These are phyloP conservation scores for Hyphantria cunea DNA, from an alignment of 1,140 invertebrate genomes.

Conservation along the genomic window DNA sequence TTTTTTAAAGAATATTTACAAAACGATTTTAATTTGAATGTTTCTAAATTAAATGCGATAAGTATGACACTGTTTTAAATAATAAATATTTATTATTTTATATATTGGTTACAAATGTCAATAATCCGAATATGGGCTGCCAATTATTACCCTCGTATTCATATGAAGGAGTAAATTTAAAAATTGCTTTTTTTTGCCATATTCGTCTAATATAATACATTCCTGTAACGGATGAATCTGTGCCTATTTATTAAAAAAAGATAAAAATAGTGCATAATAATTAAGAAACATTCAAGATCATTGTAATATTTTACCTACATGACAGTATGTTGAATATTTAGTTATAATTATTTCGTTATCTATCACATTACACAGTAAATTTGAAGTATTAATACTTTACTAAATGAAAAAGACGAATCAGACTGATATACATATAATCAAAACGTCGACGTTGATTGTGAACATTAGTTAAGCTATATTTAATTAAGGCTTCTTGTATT, in stretches of 20 bases:
- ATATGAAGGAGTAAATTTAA: too few relatives aligned
- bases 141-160: too few relatives aligned
- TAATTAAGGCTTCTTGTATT: constrained; percentile 57
- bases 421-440: constrained; percentile 24
- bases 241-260: too few relatives aligned
- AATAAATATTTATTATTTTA: too few relatives aligned
- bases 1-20: constrained; percentile 2
- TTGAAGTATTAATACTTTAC: constrained; percentile 9
- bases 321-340: constrained; percentile 47
- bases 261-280: constrained; percentile 4
- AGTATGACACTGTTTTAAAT: background rate
- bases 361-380: constrained; percentile 1
- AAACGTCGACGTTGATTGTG: constrained; percentile 17
- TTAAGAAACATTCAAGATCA: constrained; percentile 8
- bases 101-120: too few relatives aligned
- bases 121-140: too few relatives aligned
- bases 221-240: too few relatives aligned
- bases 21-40: constrained; percentile 7
- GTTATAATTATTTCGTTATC: constrained; percentile 7
- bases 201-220: too few relatives aligned
- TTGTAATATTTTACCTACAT: constrained; percentile 48
- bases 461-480: constrained; percentile 19
- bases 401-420: constrained; percentile 25
- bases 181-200: too few relatives aligned
- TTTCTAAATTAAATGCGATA: background rate